Evolutionary conservation across 2,888 invertebrate genomes (phyloP).

Genomic region (Rhagonycha lutea): DNA sequence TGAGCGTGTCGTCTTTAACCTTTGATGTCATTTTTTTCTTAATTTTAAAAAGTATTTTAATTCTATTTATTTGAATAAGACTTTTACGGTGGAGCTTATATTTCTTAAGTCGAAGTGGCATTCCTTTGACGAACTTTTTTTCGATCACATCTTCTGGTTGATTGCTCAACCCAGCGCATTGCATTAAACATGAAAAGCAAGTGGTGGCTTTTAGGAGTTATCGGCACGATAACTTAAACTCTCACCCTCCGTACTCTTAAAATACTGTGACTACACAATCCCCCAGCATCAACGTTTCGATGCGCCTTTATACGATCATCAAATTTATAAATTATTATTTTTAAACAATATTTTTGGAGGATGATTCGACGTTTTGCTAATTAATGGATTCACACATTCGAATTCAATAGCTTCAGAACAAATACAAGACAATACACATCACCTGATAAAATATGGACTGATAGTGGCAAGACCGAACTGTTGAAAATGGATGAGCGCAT

Average conservation of each 20-base stretch:
- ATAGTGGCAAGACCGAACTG: constrained; percentile 4
- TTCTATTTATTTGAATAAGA: constrained; percentile 17
- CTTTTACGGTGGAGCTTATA: constrained; percentile 14
- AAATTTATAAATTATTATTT: not conserved
- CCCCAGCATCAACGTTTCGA: constrained; percentile 22
- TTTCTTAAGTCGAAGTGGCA: constrained; percentile 15
- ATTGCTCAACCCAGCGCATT: constrained; percentile 46
- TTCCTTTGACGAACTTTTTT: constrained; percentile 33
- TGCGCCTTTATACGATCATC: not conserved
- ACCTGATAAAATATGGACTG: not conserved
- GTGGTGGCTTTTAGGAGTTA: constrained; percentile 50
- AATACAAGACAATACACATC: not conserved
- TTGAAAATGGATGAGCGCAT: constrained; percentile 38
- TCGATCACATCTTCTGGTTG: constrained; percentile 42
- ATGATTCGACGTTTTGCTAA: not conserved
- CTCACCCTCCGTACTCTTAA: constrained; percentile 28
- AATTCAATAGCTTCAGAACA: not conserved
- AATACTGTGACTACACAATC: constrained; percentile 27
- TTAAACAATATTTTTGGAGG: not conserved
- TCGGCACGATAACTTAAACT: constrained; percentile 48
- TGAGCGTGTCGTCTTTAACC: not conserved
- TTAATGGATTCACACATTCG: not conserved
- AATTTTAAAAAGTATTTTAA: not conserved
- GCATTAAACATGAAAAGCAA: constrained; percentile 54
- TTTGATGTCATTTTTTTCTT: not conserved